phyloP scores from a whole-genome alignment of 2,113 vertebrate genomes.

The Columba livia region DNA sequence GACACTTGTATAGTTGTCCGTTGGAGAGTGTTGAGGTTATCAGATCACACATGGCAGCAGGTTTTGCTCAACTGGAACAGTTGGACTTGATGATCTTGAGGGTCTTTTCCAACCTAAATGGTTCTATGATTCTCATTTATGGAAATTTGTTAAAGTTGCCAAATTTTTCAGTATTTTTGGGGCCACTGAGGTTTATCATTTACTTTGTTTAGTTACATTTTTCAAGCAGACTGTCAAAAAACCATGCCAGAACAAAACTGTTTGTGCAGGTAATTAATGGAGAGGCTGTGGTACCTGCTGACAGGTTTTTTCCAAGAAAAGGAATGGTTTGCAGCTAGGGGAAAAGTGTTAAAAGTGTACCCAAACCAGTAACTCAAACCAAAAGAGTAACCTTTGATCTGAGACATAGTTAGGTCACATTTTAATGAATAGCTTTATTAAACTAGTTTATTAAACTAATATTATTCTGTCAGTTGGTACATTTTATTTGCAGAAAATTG shows the following conservation, averaged over 20 bases:
- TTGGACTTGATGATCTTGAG: no score
- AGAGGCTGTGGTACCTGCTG: slow-evolving; percentile 49
- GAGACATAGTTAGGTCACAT: slow-evolving; percentile 33
- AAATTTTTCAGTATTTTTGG: not conserved
- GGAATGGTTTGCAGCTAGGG: slow-evolving; percentile 38
- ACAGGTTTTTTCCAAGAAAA: slow-evolving; percentile 57
- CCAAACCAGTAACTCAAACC: slow-evolving; percentile 47
- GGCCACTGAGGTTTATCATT: not conserved
- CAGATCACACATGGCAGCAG: not conserved
- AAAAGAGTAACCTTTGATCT: slow-evolving; percentile 52
- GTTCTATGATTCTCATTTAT: not conserved
- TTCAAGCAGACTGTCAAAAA: slow-evolving; percentile 35
- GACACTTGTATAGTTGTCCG: not conserved
- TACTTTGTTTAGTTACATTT: not conserved
- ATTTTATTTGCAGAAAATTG: slow-evolving; percentile 64
- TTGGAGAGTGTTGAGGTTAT: not conserved
- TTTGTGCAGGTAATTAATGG: slow-evolving; percentile 38
- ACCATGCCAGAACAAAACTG: slow-evolving; percentile 35
- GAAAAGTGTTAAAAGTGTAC: slow-evolving; percentile 44
- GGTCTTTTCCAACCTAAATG: no score
- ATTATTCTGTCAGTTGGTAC: slow-evolving; percentile 58
- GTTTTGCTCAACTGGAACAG: not conserved
- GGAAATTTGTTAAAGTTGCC: not conserved
- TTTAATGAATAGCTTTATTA: slow-evolving; percentile 64
- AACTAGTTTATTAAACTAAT: slow-evolving; percentile 64